Conservation (phyloP, 2,113 vertebrate genomes). For the Cochlearius cochlearius region DNA sequence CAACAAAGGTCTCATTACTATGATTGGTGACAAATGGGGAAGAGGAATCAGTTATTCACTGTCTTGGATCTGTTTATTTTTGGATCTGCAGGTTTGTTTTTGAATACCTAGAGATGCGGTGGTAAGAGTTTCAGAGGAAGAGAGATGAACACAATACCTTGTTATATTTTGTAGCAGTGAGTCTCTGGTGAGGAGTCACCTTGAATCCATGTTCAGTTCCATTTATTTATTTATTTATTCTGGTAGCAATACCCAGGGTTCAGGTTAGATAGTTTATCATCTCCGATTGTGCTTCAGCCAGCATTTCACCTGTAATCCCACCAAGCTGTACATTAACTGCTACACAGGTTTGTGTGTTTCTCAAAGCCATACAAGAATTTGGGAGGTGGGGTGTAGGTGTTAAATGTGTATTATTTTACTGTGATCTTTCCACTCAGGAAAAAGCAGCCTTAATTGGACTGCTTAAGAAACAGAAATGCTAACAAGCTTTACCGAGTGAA, state of each 20-base stretch:
- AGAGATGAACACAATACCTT: background rate
- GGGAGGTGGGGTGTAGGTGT: background rate
- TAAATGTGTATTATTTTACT: background rate
- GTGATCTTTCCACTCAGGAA: background rate
- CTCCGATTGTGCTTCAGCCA: background rate
- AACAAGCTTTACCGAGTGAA: conserved; percentile 11
- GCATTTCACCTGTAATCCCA: background rate
- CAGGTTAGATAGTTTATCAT: background rate
- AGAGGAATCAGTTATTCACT: background rate
- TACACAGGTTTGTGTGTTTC: background rate
- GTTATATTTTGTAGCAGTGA: background rate
- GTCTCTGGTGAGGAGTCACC: background rate
- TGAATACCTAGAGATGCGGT: background rate
- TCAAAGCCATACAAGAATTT: background rate
- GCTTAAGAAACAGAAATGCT: background rate
- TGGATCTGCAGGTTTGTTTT: background rate
- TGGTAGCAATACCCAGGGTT: background rate
- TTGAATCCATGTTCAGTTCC: background rate
- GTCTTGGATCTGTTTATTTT: background rate
- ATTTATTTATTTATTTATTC: background rate
- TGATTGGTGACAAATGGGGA: background rate
- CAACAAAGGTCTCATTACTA: background rate
- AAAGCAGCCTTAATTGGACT: conserved; percentile 26
- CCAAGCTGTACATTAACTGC: background rate
- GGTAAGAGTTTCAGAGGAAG: background rate